Percentiles rank a stretch among this genome's conserved stretches.
phyloP scores from a whole-genome alignment of 2,797 vertebrate genomes.

The Syndactyla subalaris region DNA sequence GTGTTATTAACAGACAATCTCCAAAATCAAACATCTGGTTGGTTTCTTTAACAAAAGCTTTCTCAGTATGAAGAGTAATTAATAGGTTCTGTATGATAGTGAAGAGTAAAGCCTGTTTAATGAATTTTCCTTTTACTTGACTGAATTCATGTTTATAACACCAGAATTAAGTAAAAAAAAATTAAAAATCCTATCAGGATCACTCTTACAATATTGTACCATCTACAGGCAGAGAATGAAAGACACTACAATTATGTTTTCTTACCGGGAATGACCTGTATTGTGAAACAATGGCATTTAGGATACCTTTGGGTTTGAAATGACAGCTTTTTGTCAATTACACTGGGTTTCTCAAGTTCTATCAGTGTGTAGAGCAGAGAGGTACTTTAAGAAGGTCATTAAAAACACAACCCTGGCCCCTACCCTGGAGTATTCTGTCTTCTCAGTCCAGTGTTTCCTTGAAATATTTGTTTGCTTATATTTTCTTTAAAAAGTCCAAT shows the following conservation, averaged over 20 bases:
- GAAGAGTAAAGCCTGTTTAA: slow-evolving; percentile 34
- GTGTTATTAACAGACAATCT: neutral
- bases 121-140: slow-evolving; percentile 36
- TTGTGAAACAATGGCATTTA: slow-evolving; percentile 80
- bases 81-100: neutral
- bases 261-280: slow-evolving; percentile 80
- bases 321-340: slow-evolving; percentile 67
- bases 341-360: neutral
- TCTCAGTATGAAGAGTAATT: neutral
- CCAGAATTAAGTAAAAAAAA: neutral
- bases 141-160: slow-evolving; percentile 45
- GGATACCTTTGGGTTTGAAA: slow-evolving; percentile 67
- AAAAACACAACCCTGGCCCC: neutral
- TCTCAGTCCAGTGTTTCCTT: neutral
- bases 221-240: slow-evolving; percentile 61
- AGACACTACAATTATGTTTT: slow-evolving; percentile 73
- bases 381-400: neutral
- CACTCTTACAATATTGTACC: slow-evolving; percentile 27
- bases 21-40: slow-evolving; percentile 37
- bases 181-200: neutral
- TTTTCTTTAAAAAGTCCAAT: neutral
- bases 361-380: neutral
- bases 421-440: neutral
- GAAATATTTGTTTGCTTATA: neutral
- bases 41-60: slow-evolving; percentile 22